These are phyloP conservation scores for Calliopsis andreniformis DNA, from an alignment of 1,140 invertebrate genomes.

Conservation along the genomic window DNA sequence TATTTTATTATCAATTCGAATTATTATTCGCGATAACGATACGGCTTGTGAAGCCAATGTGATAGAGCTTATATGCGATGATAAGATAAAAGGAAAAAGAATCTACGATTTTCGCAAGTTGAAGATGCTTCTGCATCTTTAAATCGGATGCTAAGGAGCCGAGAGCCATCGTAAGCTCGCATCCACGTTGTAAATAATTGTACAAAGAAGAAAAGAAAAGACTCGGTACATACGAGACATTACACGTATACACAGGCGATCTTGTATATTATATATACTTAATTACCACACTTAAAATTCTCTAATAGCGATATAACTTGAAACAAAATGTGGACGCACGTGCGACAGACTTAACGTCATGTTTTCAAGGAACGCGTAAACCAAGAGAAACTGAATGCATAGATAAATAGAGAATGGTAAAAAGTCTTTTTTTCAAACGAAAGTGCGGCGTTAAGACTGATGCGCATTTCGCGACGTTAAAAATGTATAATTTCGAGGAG, in stretches of 20 bases:
- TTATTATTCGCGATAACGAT: slow-evolving; percentile 75
- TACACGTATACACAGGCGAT: slow-evolving; percentile 64
- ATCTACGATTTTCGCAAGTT: slow-evolving; percentile 13
- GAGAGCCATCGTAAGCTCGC: slow-evolving; percentile 64
- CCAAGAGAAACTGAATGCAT: slow-evolving; percentile 8
- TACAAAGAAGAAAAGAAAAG: slow-evolving; percentile 68
- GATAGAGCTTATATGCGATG: slow-evolving; percentile 81
- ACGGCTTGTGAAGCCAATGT: slow-evolving; percentile 81
- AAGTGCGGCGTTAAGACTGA: slow-evolving; percentile 45
- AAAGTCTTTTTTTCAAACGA: not conserved
- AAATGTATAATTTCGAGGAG: slow-evolving; percentile 47
- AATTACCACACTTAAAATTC: slow-evolving; percentile 76
- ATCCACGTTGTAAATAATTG: slow-evolving; percentile 76
- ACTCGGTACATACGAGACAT: slow-evolving; percentile 65
- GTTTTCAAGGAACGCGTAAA: slow-evolving; percentile 38
- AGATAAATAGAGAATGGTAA: slow-evolving; percentile 3
- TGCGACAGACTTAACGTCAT: slow-evolving; percentile 33
- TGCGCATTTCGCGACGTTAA: slow-evolving; percentile 24
- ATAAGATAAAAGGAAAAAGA: slow-evolving; percentile 50
- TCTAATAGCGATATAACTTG: slow-evolving; percentile 62
- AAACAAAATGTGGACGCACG: slow-evolving; percentile 34
- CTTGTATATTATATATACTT: slow-evolving; percentile 79
- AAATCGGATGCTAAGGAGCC: slow-evolving; percentile 57
- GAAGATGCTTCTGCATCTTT: slow-evolving; percentile 65
- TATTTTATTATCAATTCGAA: slow-evolving; percentile 69